Evolutionary conservation across 1,140 invertebrate species (phyloP), one percentile per base, ranked within the genome.

Genomic region (Vanessa atalanta): DNA sequence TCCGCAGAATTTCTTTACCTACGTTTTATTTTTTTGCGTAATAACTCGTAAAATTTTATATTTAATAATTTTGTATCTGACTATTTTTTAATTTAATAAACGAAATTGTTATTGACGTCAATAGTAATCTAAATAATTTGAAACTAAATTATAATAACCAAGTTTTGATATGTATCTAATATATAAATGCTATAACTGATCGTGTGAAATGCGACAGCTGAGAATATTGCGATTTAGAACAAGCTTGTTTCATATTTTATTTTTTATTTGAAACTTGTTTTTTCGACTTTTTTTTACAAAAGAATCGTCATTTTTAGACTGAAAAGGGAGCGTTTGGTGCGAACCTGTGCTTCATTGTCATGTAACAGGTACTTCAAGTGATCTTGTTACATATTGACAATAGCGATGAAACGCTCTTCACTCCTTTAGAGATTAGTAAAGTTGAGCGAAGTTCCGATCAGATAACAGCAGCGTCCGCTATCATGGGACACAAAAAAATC

Each of bases 361-460:
- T 11, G 48, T 43, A 82, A 88, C 88, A 91, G 89, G 89, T 91
- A 89, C 84, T 75, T 82, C 64, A 67, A 71, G 83, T 79, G 78
- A 88, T 89, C 86, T 84, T 72, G 81, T 90, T 91, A 89, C 88
- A 89, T 66, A 63, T 71, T 82, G 77, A 87, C 83, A 89, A 87
- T 84, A 71, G 70, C 61, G 11, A 13, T 26, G 31, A 70, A 65
- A 70, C 47, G 64, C 78, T 79, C 71, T 88, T 88, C 84, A 91
- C 89, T 91, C 88, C 87, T 89, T 89, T 85, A 83, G 57, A 70
- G 65, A 73, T 78, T 76, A 72, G 68, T 76, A 57, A 84, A 85
- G 82, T 76, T 78, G 75, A 81, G 81, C 82, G 84, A 80, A 89
- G 81, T 92, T 92, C 90, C 90, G 88, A 90, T 92, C 90, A 89